Base-by-base conservation (phyloP, 2,113 vertebrate species). In the Daubentonia madagascariensis region DNA sequence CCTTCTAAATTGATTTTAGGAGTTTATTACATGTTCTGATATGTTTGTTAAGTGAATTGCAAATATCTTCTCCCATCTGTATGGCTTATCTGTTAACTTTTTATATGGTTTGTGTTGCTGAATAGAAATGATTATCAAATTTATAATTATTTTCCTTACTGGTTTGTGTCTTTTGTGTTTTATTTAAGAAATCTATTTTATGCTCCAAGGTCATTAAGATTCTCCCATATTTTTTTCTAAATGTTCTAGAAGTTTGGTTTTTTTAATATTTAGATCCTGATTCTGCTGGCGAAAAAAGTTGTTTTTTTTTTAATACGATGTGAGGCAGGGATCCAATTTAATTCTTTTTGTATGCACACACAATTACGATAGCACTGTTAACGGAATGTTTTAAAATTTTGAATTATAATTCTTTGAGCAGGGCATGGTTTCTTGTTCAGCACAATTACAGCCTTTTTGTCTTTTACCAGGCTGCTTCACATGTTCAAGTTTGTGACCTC, bases 11-110 rank as follows among this genome's bases (percentile, higher is more conserved):
- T 52, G 57, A 72, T 96, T 91, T 87, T 76, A 87, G 54, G 35
- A 90, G n/a, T 80, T 95, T 63, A 75, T 67, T 91, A 17, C 3
- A 40, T 85, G 65, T 67, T 78, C 37, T 85, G 25, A 50, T 78
- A 59, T 88, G 25, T 79, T 43, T 94, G 5, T 57, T 57, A 85
- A 89, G 5, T 88, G 50, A 91, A 52, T 79, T 79, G 16, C 32
- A 96, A n/a, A 50, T 91, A 68, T 70, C 20, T 87, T 73, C 50
- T 84, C 45, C 16, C n/a, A 83, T 61, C 35, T 72, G 2, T n/a
- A 32, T 88, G 83, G 17, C 52, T 94, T 95, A 80, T 89, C 61
- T 70, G 80, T 96, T 96, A 76, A 57, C 37, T 96, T 95, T 90
- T 96, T 72, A 80, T 67, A 52, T 80, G 84, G 37, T 85, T 95